A percentile compares a stretch with the other conserved stretches of the same genome.
Conservation (phyloP, 2,888 invertebrate species). For the Synergus itoensis region DNA sequence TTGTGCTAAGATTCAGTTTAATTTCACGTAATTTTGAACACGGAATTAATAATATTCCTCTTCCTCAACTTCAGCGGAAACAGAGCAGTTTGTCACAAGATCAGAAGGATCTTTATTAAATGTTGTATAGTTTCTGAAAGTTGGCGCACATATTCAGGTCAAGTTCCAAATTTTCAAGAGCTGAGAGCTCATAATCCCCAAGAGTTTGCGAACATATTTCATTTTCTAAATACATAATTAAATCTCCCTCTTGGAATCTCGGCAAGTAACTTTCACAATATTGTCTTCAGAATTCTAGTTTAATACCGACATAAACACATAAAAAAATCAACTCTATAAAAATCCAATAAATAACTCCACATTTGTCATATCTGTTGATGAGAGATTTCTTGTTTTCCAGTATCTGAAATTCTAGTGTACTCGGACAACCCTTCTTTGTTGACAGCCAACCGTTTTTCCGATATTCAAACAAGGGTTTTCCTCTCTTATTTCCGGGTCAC, state of each 20-base stretch:
- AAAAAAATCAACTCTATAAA: too few species aligned
- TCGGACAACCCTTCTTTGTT: background rate
- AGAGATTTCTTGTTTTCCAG: background rate
- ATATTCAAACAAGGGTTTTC: slow-evolving; percentile 1
- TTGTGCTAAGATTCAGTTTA: slow-evolving; percentile 17
- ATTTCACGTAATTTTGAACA: slow-evolving; percentile 22
- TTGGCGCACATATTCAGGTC: too few species aligned
- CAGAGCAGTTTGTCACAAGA: slow-evolving; percentile 3
- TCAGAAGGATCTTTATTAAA: slow-evolving; percentile 16
- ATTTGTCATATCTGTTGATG: too few species aligned
- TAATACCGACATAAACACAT: too few species aligned
- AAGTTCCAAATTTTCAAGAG: too few species aligned
- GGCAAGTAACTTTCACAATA: too few species aligned
- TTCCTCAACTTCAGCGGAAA: slow-evolving; percentile 8
- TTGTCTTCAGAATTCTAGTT: too few species aligned
- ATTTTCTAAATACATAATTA: too few species aligned
- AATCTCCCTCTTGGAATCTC: too few species aligned
- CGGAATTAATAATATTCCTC: slow-evolving; percentile 16
- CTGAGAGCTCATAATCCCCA: too few species aligned
- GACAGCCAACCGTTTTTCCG: background rate
- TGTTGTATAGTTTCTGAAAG: background rate
- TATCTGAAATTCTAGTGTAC: background rate
- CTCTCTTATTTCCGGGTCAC: slow-evolving; percentile 55
- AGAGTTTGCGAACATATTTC: too few species aligned
- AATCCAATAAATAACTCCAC: too few species aligned